These are phyloP conservation scores for Calidris pugnax DNA, from an alignment of 2,113 vertebrate species.

Conservation along the genomic window DNA sequence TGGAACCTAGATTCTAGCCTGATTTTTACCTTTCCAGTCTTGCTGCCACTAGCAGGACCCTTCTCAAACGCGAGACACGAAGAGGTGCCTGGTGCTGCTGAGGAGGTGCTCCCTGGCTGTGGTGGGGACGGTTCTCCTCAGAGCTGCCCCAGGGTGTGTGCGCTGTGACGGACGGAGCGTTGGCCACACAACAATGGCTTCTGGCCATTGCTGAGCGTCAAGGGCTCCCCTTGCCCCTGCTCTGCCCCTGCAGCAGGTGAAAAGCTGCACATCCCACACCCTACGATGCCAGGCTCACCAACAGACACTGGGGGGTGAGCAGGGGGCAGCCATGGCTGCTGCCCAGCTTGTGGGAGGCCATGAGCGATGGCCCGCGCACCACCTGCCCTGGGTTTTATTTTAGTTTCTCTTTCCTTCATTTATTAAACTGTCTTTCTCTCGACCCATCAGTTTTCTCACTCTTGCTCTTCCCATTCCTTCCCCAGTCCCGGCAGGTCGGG, in stretches of 20 bases:
- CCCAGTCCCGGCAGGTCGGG: background rate
- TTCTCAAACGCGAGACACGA: background rate
- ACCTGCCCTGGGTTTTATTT: background rate
- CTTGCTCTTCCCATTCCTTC: background rate
- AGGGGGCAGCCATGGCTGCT: background rate
- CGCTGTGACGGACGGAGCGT: background rate
- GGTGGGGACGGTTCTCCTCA: background rate
- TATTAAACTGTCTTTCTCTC: background rate
- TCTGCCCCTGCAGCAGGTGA: background rate
- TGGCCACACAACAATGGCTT: no score
- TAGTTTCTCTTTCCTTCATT: background rate
- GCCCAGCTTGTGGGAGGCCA: background rate
- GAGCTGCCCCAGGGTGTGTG: background rate
- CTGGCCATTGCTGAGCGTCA: fast-evolving
- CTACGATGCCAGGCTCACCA: background rate
- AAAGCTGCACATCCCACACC: background rate
- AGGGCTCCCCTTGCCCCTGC: background rate
- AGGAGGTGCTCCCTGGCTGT: background rate
- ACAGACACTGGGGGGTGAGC: background rate
- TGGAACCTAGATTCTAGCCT: background rate
- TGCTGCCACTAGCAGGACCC: background rate
- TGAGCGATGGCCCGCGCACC: background rate
- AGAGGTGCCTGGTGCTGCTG: background rate
- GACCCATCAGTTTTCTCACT: background rate
- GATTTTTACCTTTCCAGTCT: background rate